Percentiles rank a stretch among this genome's conserved stretches.
Conservation (phyloP, 1,140 invertebrate species). For the Atta texana region DNA sequence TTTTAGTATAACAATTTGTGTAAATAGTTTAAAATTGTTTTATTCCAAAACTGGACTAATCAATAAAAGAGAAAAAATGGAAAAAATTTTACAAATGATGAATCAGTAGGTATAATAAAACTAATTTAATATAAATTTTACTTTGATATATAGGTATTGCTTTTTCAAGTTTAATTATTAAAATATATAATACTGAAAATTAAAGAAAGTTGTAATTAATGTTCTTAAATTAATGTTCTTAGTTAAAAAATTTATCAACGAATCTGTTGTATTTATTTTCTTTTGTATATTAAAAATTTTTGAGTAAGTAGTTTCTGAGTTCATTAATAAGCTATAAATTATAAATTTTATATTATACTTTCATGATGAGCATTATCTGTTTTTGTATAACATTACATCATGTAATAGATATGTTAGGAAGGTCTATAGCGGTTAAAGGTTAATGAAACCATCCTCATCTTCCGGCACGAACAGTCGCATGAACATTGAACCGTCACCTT, state of each 20-base stretch:
- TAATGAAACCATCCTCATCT: slow-evolving; percentile 34
- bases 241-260: background rate
- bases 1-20: background rate
- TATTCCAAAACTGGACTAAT: slow-evolving; percentile 3
- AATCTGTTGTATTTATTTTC: background rate
- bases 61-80: background rate
- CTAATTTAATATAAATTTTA: slow-evolving; percentile 3
- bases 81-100: background rate
- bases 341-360: background rate
- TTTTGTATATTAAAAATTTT: background rate
- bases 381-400: background rate
- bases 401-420: slow-evolving; percentile 1
- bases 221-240: slow-evolving; percentile 16
- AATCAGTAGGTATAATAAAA: background rate
- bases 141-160: background rate
- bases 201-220: background rate
- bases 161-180: background rate
- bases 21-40: background rate
- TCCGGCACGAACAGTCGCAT: slow-evolving; percentile 21
- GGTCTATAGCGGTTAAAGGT: background rate
- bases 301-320: no score
- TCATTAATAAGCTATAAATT: background rate
- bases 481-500: slow-evolving; percentile 35
- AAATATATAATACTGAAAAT: background rate
- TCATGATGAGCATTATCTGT: background rate